Evolutionary conservation across 2,797 vertebrate species (phyloP), one percentile per base, ranked within the genome.

Genomic region (Falco concolor): DNA sequence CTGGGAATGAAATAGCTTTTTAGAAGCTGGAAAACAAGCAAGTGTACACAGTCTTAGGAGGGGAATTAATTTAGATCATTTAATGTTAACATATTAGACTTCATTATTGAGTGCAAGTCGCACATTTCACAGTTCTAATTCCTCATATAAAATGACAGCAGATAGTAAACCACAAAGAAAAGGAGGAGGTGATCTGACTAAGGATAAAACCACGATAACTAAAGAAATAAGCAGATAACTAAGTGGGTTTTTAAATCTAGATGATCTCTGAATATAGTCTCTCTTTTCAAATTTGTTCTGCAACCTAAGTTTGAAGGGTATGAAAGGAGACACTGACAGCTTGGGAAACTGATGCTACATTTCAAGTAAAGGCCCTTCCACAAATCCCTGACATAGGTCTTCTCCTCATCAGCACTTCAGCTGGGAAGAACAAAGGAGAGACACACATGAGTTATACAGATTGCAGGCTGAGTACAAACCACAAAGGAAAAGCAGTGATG

Each of bases 31-130:
- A 91, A 95, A 94, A 78, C 30, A 88, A 79, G 60, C 52, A 90
- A 91, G 50, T 44, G 30, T 47, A 67, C 89, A 79, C 49, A 72
- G 87, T 89, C 64, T 25, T 90, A 84, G 78, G 45, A 85, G 74
- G 50, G 45, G 76, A 82, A 79, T 94, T 96, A 85, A 85, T 89
- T 91, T 56, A 86, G 30, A 63, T 68, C 27, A 80, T 91, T 95
- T 90, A 94, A 82, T 38, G 49, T 30, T 75, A 83, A 88, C 42
- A 18, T 54, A 50, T 75, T 53, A 74, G 49, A 64, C 59, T 68
- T 79, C 24, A 18, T 70, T 82, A 74, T 0, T 74, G 87, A 82
- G 24, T 34, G 25, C 19, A 78, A 72, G 28, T 67, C 2, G 34
- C 49, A 68, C 24, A 63, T 84, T 78, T 91, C 84, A 68, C 42